A percentile compares a stretch with the other conserved stretches of the same genome.
phyloP scores from a whole-genome alignment of 1,140 invertebrate genomes.

The Caenorhabditis briggsae region DNA sequence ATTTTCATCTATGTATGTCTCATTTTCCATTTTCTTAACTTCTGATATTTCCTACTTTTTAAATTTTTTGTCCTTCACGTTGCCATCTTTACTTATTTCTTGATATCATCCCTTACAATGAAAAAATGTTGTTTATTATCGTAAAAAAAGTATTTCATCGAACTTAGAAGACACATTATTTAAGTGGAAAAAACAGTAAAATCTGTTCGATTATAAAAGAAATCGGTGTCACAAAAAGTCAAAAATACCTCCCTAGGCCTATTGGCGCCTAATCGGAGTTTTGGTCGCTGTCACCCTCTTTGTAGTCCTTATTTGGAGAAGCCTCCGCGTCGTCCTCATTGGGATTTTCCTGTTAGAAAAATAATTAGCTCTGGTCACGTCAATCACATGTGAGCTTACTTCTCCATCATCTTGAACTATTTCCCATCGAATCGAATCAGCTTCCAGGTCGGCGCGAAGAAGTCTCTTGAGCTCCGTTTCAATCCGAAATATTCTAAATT shows the following conservation, averaged over 20 bases:
- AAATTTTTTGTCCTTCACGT: not conserved
- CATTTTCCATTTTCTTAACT: not conserved
- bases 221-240: not conserved
- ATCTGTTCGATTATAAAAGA: no score
- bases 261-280: no score
- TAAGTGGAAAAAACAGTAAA: no score
- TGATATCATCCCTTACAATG: not conserved
- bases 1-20: not conserved
- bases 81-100: constrained; percentile 3
- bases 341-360: no score
- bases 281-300: no score
- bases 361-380: no score
- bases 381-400: not conserved
- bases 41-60: not conserved
- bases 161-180: not conserved
- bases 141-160: not conserved
- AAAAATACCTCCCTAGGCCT: not conserved
- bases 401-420: not conserved
- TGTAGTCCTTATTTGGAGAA: no score
- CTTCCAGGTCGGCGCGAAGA: not conserved
- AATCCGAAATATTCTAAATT: not conserved
- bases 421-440: not conserved
- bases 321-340: no score
- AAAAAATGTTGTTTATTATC: not conserved
- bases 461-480: not conserved